phyloP scores from a whole-genome alignment of 2,797 vertebrate species.

The Apogon hyalosoma region DNA sequence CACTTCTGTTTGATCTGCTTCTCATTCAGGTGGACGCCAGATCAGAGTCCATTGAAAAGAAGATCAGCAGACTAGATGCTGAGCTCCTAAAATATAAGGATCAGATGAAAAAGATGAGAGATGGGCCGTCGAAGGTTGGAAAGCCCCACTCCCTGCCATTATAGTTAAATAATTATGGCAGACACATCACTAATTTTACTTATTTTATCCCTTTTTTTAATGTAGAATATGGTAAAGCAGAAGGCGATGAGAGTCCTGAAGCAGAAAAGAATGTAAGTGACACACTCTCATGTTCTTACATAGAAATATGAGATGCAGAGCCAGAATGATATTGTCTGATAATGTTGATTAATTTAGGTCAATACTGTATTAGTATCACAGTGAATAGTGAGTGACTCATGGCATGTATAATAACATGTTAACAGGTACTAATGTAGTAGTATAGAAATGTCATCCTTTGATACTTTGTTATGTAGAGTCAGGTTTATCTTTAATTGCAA shows the following conservation, averaged over 20 bases:
- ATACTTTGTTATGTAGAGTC: too few species aligned
- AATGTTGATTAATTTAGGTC: neutral
- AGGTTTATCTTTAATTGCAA: too few species aligned
- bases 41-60: constrained; percentile 96
- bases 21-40: constrained; percentile 91
- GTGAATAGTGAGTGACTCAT: too few species aligned
- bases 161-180: too few species aligned
- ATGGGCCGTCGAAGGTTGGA: constrained; percentile 95
- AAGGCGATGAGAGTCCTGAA: constrained; percentile 97
- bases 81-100: constrained; percentile 98
- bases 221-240: constrained; percentile 97
- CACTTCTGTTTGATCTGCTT: constrained; percentile 7
- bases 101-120: constrained; percentile 99
- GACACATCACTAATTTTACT: too few species aligned
- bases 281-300: neutral
- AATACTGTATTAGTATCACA: neutral
- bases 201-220: constrained; percentile 43
- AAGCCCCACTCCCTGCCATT: neutral
- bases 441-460: too few species aligned
- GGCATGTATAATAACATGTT: too few species aligned
- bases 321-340: neutral
- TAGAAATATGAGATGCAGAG: neutral
- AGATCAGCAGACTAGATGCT: constrained; percentile 92
- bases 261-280: constrained; percentile 97
- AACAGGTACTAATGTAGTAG: too few species aligned